Conservation (phyloP, 2,113 vertebrate genomes). For the Cricetomys ansorgei region DNA sequence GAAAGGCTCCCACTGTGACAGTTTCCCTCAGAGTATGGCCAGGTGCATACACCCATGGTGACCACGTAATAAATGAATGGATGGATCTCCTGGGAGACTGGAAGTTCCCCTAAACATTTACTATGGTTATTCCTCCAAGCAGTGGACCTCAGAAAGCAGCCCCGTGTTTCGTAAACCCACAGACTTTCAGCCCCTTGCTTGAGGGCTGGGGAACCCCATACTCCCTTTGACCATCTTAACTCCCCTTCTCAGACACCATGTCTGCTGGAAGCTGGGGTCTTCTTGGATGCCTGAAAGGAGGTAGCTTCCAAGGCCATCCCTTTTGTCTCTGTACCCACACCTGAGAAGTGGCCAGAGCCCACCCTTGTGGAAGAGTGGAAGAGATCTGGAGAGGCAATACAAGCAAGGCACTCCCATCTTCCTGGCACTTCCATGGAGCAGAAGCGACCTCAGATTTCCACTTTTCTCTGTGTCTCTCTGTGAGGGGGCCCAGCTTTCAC, state of each 20-base stretch:
- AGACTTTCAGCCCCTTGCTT: neutral
- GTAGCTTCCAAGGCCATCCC: neutral
- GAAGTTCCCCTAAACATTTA: too few relatives aligned
- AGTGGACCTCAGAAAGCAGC: neutral
- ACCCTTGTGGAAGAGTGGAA: neutral
- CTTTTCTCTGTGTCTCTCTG: neutral
- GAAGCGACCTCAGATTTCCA: neutral
- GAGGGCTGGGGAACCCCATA: neutral
- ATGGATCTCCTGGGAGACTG: neutral
- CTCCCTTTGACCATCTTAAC: too few relatives aligned
- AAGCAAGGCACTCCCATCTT: neutral
- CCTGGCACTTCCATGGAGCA: neutral
- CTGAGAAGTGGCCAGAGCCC: neutral
- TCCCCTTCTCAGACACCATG: too few relatives aligned
- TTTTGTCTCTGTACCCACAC: neutral
- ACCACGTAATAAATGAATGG: neutral
- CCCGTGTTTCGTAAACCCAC: neutral
- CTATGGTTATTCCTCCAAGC: neutral
- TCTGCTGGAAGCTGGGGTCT: neutral
- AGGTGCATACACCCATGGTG: neutral
- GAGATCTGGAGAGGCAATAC: neutral
- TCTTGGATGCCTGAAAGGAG: neutral
- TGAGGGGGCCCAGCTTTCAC: rapidly evolving
- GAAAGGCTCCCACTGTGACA: neutral
- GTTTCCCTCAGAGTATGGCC: neutral